Conservation (phyloP, 2,888 invertebrate species). For the Ectemnius continuus region DNA sequence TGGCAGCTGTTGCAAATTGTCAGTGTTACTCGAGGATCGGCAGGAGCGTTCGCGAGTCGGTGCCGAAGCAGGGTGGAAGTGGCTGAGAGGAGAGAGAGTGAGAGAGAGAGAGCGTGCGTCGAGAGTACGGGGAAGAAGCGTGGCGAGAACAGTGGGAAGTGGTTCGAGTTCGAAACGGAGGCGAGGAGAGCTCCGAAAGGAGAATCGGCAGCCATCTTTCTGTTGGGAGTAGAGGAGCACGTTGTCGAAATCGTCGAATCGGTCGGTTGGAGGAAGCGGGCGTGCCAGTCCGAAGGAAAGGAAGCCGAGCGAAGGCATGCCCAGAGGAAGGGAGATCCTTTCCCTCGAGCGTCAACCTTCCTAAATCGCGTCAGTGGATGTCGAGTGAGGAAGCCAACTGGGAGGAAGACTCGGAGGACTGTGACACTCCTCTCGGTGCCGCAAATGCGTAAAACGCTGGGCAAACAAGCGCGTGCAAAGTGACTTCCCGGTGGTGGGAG, state of each 20-base stretch:
- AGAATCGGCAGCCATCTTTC: constrained; percentile 7
- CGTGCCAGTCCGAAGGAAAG: background rate
- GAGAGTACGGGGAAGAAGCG: too few species aligned
- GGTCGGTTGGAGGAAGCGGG: background rate
- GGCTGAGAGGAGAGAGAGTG: too few species aligned
- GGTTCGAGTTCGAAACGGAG: background rate
- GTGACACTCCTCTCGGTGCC: constrained; percentile 1
- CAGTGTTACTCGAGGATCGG: constrained; percentile 13
- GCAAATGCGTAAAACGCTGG: constrained; percentile 44
- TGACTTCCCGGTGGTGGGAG: constrained; percentile 57
- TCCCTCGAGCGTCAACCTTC: constrained; percentile 22
- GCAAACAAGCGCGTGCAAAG: constrained; percentile 53
- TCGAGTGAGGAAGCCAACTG: constrained; percentile 24
- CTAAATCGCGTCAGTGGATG: constrained; percentile 32
- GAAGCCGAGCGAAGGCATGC: constrained; percentile 18
- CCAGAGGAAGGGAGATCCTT: constrained; percentile 34
- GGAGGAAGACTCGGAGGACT: constrained; percentile 14
- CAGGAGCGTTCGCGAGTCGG: background rate
- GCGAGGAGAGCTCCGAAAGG: constrained; percentile 3
- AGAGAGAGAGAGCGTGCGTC: too few species aligned
- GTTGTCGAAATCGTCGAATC: constrained; percentile 2
- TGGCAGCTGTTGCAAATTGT: constrained; percentile 43
- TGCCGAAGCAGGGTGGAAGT: background rate
- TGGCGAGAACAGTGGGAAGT: background rate
- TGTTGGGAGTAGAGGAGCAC: constrained; percentile 9